A percentile compares a stretch with the other conserved stretches of the same genome.
Evolutionary conservation across 2,113 vertebrate species (phyloP).

Genomic region (Rafetus swinhoei): DNA sequence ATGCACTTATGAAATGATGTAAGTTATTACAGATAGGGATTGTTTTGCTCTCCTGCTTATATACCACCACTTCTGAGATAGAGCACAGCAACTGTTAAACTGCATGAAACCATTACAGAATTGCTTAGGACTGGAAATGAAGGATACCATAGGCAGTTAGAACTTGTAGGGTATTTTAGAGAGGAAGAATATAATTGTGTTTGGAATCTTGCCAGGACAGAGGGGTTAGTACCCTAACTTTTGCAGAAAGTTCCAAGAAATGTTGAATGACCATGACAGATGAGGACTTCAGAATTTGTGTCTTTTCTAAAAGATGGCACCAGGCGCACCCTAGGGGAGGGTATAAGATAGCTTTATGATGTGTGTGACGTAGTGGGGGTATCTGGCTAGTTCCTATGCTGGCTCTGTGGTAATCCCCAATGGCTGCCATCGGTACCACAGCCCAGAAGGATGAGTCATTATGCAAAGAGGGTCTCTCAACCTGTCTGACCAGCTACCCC

Average conservation of each 20-base stretch:
- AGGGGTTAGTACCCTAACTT: rapidly evolving
- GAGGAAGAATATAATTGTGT: neutral
- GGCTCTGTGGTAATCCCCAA: too few relatives aligned
- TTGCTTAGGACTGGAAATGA: neutral
- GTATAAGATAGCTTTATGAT: neutral
- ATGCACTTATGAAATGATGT: slow-evolving; percentile 8
- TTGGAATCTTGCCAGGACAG: rapidly evolving
- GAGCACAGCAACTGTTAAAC: neutral
- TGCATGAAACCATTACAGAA: neutral
- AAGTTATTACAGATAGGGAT: neutral
- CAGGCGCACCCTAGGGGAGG: neutral
- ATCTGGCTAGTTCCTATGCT: too few relatives aligned
- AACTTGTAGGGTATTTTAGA: neutral
- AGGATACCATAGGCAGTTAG: neutral
- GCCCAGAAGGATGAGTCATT: too few relatives aligned
- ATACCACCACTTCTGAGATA: neutral
- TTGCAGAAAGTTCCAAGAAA: neutral
- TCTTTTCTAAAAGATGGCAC: neutral
- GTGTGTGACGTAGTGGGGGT: too few relatives aligned
- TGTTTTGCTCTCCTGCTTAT: rapidly evolving
- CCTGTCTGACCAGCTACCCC: too few relatives aligned
- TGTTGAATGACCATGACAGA: neutral
- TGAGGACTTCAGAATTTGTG: neutral
- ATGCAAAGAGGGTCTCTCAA: too few relatives aligned
- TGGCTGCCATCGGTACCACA: too few relatives aligned